Base-by-base conservation (phyloP, 2,888 invertebrate species). In the Endomychus coccineus region DNA sequence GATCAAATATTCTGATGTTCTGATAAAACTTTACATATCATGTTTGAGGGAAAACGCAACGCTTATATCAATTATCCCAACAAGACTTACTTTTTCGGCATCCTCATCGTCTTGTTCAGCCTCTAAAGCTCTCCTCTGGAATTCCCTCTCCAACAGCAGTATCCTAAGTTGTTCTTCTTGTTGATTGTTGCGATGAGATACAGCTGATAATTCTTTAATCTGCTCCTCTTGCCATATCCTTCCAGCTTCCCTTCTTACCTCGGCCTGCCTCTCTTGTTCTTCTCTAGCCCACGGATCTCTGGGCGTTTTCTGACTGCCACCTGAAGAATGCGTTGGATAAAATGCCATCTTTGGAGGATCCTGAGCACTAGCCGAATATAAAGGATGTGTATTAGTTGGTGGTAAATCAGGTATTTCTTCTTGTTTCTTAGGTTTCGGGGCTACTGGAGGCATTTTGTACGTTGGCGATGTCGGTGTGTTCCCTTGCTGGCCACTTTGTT, bases 201-300 rank as follows among this genome's bases (percentile, higher is more conserved):
- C 60, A 1, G 77, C 68, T 46, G 85, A 75, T 34, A 95, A 69
- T 49, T 89, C 86, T 1, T 75, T 72, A 43, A 94, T 92, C 58
- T 90, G 88, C 52, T 87, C 84, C 58, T 94, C 92, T 33, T 92
- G 80, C 79, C 78, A 78, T 31, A 80, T 77, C 19, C 80, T 71
- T 2, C 80, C 78, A n/a, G 83, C 83, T 56, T 83, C 83, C 41
- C 83, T 70, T 37, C 84, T 71, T 33, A 80, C 71, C 50, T 81
- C 81, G 52, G 75, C 72, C 56, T 83, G 83, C 66, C 74, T 47
- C 69, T 94, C 94, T 52, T 85, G 80, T 63, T 91, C 91, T 69
- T 94, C 94, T 15, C 91, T 73, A 55, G 91, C 89, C 94, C 94
- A 94, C 1, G 92, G 91, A 71, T 87, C 88, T 52, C 79, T 71